Base-by-base conservation (phyloP, 2,888 invertebrate genomes). In the Lydus trimaculatus region DNA sequence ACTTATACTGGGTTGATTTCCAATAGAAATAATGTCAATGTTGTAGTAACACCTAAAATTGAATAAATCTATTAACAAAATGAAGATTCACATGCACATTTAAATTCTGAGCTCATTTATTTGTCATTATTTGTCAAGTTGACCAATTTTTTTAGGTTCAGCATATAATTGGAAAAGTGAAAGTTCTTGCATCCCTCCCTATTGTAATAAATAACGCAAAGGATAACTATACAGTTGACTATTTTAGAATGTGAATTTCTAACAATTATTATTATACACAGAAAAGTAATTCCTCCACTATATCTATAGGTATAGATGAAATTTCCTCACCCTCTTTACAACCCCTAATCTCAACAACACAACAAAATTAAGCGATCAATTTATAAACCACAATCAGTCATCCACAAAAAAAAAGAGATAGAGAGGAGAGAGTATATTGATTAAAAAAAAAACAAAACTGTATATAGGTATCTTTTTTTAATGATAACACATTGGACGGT, bases 321-420 rank as follows among this genome's bases (percentile, higher is more conserved):
- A 11, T n/a, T 8, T 5, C 0, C 28, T 3, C 28, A 28, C 7
- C 17, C 5, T 17, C n/a, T 7, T 1, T 1, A 9, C 20, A 48
- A 2, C 20, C 20, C 23, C 20, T 20, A 23, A 11, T 25, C 25
- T 25, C 25, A 25, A 48, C 6, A 48, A 20, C 52, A 20, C 2
- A 25, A 25, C 52, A 1, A 52, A 52, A 52, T 52, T 52, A 25
- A 52, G 52, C 15, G 15, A 5, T 52, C 52, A 52, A 52, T 52
- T 52, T 25, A 52, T 13, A 52, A 52, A 52, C 25, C 52, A 52
- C 52, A 48, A 48, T 17, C 48, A 48, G 23, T 48, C 48, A 52
- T 52, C 52, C 4, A 25, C 23, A 8, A 13, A 52, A 13, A 25
- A 13, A 13, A 2, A 13, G 13, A 48, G n/a, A n/a, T 17, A 43